Evolutionary conservation across 2,797 vertebrate genomes (phyloP), one percentile per base, ranked within the genome.

Genomic region (Pseudocheirus occidentalis): DNA sequence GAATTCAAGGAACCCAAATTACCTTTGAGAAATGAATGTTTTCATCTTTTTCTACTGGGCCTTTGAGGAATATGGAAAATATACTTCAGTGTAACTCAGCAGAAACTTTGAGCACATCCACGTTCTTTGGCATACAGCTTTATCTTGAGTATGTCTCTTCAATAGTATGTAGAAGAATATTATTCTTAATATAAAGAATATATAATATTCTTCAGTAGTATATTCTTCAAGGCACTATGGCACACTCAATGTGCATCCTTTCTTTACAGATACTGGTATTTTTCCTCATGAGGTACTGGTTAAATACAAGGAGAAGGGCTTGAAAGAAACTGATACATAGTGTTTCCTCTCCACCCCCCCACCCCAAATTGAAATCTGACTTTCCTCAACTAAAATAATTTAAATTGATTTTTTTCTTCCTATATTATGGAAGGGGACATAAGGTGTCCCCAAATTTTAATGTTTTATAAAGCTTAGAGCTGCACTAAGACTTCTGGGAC

Each of bases 251-350:
- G 5, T 14, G 40, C 34, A 40, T 7, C n/a, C n/a, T 73, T 92
- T 18, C 18, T 2, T 55, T 59, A 92, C 31, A 90, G 50, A 55
- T 10, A 14, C 59, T 34, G 18, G 52, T 34, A 28, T n/a, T 92
- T 92, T 95, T 56, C 62, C 73, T 95, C 91, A 24, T 89, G 27
- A 94, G 92, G 92, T 12, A 14, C 31, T 24, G 90, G 16, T 91
- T 52, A 96, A 59, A 6, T 21, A 91, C 90, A 93, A 27, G 92
- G 90, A 92, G 91, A 93, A 95, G 89, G 40, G 96, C 58, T 62
- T 53, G 31, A 59, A 29, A 29, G 0, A 89, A 31, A 90, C 21
- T 91, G 93, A 55, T 93, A 56, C 92, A 27, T 55, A 56, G 87
- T 90, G n/a, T 58, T 6, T 81, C n/a, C 73, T 90, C 66, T 34